Conservation (phyloP, 2,888 invertebrate genomes). For the Tenthredo notha region DNA sequence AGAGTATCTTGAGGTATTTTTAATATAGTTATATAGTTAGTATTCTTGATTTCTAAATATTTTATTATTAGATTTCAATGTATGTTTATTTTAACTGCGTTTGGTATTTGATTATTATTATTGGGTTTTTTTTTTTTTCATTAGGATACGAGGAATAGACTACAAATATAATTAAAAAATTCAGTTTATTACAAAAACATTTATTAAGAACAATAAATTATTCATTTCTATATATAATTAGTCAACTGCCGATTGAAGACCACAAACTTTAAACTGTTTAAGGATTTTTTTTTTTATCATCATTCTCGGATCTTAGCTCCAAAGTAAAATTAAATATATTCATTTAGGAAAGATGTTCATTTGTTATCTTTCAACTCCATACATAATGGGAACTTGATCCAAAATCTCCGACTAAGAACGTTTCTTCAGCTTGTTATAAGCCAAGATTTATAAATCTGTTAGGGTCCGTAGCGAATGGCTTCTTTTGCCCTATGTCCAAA, state of each 20-base stretch:
- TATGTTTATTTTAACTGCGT: neutral
- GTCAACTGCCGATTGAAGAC: neutral
- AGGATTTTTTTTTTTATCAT: slow-evolving; percentile 16
- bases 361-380: neutral
- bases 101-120: neutral
- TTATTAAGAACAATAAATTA: slow-evolving; percentile 41
- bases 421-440: neutral
- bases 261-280: neutral
- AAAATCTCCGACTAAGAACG: neutral
- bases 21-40: neutral
- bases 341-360: neutral
- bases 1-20: neutral
- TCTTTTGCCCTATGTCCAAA: slow-evolving; percentile 69
- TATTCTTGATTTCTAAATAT: neutral
- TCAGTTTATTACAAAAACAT: slow-evolving; percentile 40
- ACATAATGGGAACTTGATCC: neutral
- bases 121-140: no score
- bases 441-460: slow-evolving; percentile 64
- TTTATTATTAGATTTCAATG: neutral
- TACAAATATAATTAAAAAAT: slow-evolving; percentile 1
- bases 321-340: neutral
- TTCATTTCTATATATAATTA: slow-evolving; percentile 20
- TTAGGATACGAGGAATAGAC: neutral
- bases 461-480: slow-evolving; percentile 65
- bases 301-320: neutral